Conservation (phyloP, 37 sponge, comb jelly and placozoan genomes). For the Hormiphora californensis region DNA sequence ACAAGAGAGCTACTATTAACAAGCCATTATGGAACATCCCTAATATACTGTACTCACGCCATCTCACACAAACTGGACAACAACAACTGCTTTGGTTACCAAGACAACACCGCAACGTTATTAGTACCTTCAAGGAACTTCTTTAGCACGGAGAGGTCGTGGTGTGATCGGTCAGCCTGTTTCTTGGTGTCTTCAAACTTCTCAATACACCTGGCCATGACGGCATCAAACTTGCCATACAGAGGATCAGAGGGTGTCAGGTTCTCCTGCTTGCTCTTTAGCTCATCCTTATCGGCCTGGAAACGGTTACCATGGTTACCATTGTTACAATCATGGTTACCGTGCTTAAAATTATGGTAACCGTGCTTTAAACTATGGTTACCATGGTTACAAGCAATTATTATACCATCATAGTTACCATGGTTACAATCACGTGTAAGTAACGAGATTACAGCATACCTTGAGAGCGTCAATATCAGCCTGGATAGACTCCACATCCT, state of each 20-base stretch:
- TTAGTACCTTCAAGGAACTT: slow-evolving; percentile 49
- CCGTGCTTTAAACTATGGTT: no score
- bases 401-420: not conserved
- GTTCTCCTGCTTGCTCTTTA: not conserved
- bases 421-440: not conserved
- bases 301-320: not conserved
- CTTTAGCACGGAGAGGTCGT: not conserved
- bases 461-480: not conserved
- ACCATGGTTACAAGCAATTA: no score
- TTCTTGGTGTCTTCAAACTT: slow-evolving; percentile 40
- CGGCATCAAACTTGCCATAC: slow-evolving; percentile 32
- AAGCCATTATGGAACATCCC: no score
- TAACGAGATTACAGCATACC: not conserved
- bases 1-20: no score
- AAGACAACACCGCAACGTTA: no score
- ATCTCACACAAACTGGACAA: no score
- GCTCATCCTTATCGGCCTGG: slow-evolving; percentile 18
- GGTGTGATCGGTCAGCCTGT: slow-evolving; percentile 18
- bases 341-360: no score
- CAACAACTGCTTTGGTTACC: no score
- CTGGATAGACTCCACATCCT: not conserved
- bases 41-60: no score
- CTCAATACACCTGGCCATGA: slow-evolving; percentile 30
- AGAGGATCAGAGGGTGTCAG: slow-evolving; percentile 20
- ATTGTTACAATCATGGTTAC: not conserved